Evolutionary conservation across 1,140 invertebrate species (phyloP).

Genomic region (Brachionus manjavacas): DNA sequence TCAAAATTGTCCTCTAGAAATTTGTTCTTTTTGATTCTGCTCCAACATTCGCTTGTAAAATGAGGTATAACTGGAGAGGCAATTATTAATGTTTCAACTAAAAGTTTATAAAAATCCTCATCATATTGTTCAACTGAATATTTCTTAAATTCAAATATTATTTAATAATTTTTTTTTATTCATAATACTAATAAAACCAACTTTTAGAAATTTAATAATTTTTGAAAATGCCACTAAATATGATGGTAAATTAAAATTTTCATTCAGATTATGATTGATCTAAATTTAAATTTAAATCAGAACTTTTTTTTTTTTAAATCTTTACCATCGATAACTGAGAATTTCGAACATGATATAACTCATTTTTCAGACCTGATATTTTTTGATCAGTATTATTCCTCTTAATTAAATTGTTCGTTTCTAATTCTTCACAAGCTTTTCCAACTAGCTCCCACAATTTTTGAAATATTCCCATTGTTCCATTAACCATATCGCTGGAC

Average conservation of each 20-base stretch:
- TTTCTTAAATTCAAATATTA: conserved; percentile 19
- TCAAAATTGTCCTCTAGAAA: background rate
- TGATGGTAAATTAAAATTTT: conserved; percentile 39
- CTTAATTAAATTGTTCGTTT: background rate
- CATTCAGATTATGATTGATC: conserved; percentile 37
- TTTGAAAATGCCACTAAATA: conserved; percentile 30
- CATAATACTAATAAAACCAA: background rate
- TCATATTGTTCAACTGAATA: background rate
- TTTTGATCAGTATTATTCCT: background rate
- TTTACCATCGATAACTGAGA: conserved; percentile 15
- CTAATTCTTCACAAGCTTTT: background rate
- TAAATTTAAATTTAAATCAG: background rate
- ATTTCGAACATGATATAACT: background rate
- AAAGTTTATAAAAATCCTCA: conserved; percentile 9
- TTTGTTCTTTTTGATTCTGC: background rate
- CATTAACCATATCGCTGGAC: conserved; percentile 25
- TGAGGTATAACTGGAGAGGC: conserved; percentile 33
- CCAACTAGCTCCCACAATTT: conserved; percentile 23
- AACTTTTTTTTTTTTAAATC: background rate
- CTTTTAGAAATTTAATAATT: conserved; percentile 16
- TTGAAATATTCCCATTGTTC: conserved; percentile 18
- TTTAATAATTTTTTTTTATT: background rate
- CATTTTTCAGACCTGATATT: background rate
- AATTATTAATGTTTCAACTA: conserved; percentile 5
- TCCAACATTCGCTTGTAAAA: conserved; percentile 38